Evolutionary conservation across 2,113 vertebrate species (phyloP).

Genomic region (Canis aureus): DNA sequence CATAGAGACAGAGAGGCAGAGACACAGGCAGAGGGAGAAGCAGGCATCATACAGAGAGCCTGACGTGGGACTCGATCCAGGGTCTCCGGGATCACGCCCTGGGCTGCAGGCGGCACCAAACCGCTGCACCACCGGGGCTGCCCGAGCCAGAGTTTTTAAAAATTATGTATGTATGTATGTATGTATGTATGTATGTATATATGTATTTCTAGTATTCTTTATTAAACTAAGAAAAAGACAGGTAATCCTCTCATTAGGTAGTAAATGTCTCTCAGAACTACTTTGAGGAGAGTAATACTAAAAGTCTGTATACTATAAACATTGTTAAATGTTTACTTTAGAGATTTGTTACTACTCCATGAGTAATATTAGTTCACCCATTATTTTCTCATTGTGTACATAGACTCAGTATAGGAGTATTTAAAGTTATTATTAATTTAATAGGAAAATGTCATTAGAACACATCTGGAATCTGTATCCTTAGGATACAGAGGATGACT

Average conservation of each 20-base stretch:
- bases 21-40: no score
- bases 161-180: no score
- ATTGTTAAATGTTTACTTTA: not conserved
- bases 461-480: not conserved
- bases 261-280: not conserved
- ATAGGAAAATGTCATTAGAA: not conserved
- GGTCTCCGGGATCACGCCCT: no score
- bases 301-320: not conserved
- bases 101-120: no score
- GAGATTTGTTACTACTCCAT: not conserved
- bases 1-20: no score
- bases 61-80: no score
- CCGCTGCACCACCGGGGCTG: no score
- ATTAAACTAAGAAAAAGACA: not conserved
- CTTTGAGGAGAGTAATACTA: not conserved
- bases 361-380: not conserved
- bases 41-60: no score
- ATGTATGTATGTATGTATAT: no score
- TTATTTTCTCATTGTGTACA: not conserved
- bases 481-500: not conserved
- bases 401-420: not conserved
- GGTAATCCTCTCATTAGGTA: not conserved
- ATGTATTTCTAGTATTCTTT: not conserved
- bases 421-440: slow-evolving; percentile 27
- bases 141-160: no score